Base-by-base conservation (phyloP, 2,888 invertebrate genomes). In the Spilosoma lubricipeda region DNA sequence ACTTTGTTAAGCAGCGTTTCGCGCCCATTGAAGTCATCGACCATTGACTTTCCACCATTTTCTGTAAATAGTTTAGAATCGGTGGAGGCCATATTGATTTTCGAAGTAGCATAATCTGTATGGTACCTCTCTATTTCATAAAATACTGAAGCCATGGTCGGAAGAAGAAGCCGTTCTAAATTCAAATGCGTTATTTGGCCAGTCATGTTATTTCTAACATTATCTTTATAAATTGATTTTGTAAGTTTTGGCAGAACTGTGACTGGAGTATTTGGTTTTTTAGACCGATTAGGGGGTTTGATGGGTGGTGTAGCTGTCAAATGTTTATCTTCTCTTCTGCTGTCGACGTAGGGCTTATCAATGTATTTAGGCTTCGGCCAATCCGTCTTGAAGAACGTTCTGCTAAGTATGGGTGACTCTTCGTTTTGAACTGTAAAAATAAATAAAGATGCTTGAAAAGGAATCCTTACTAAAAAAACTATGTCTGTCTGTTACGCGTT, bases 321-420 rank as follows among this genome's bases (percentile, higher is more conserved):
- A 27, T 23, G 0, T 13, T 67, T 65, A 2, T 64, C 27, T 0
- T 71, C 42, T 3, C 63, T 71, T 23, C 78, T 82, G 8, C 67
- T 23, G 7, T 56, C 71, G 0, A 30, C 67, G 52, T 78, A 80
- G 0, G 84, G 80, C 30, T 82, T 85, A 20, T n/a, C 75, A 2
- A 75, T 68, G 23, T 76, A 85, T 63, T 80, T 80, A 0, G 84
- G 84, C 18, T 85, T 85, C 0, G 72, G 76, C 85, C 84, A 85
- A 76, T 82, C 81, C 0, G 84, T 85, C 76, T 73, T 83, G 72
- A 59, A 81, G 42, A 85, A 87, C 33, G 73, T 79, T 70, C 84
- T 78, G 7, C 71, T 73, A 0, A 81, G 67, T 7, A 79, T 52
- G 2, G 82, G 83, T 1, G 80, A 79, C 5, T 75, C 66, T 76